A percentile compares a stretch with the other conserved stretches of the same genome.
These are phyloP conservation scores for Macropis europaea DNA, from an alignment of 2,888 invertebrate genomes.

Conservation along the genomic window DNA sequence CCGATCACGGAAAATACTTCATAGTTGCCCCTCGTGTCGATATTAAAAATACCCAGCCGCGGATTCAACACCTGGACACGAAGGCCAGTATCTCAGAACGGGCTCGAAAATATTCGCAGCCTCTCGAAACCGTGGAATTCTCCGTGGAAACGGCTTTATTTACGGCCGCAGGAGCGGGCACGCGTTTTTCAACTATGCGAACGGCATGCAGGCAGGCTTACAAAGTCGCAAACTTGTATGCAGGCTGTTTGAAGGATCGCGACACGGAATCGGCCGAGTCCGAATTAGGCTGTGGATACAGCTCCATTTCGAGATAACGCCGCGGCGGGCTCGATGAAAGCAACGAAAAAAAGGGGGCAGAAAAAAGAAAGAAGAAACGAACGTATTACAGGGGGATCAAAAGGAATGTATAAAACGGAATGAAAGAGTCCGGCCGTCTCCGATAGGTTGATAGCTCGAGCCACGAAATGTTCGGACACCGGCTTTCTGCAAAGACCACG, in stretches of 20 bases:
- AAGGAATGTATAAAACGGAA: slow-evolving; percentile 49
- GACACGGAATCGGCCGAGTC: background rate
- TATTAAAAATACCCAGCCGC: no score
- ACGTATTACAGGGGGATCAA: slow-evolving; percentile 52
- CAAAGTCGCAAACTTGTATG: background rate
- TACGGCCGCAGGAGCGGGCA: no score
- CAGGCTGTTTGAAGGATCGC: background rate
- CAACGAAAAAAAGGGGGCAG: background rate
- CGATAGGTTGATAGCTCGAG: slow-evolving; percentile 36
- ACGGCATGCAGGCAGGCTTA: background rate
- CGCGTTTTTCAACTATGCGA: background rate
- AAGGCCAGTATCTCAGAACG: no score
- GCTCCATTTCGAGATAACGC: slow-evolving; percentile 4
- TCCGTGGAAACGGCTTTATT: no score
- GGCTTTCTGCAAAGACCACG: slow-evolving; percentile 46
- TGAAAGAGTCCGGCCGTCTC: slow-evolving; percentile 34
- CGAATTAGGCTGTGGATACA: slow-evolving; percentile 7
- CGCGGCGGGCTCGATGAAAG: background rate
- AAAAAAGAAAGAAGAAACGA: background rate
- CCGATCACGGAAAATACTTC: no score
- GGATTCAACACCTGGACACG: no score
- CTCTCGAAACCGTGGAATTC: no score
- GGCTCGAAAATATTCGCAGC: no score
- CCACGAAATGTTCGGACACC: slow-evolving; percentile 43
- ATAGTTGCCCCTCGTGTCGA: no score